phyloP scores from a whole-genome alignment of 2,113 vertebrate genomes.

The Loxodonta africana region DNA sequence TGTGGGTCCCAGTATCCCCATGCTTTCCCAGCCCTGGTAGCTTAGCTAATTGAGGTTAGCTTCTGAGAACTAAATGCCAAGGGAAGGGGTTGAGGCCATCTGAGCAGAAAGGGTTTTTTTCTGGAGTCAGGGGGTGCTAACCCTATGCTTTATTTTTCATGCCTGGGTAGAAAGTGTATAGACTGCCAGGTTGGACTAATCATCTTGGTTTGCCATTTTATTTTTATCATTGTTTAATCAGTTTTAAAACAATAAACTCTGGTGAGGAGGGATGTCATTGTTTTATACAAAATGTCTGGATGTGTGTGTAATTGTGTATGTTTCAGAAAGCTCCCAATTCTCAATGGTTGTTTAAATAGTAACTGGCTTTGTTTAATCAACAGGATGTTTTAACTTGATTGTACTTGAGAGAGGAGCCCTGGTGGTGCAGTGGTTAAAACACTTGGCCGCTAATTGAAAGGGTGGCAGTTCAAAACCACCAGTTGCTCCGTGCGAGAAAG shows the following conservation, averaged over 20 bases:
- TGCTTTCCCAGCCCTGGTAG: neutral
- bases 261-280: neutral
- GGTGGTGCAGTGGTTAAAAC: too few species aligned
- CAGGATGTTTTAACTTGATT: constrained; percentile 61
- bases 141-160: constrained; percentile 48
- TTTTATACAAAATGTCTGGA: constrained; percentile 36
- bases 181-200: constrained; percentile 35
- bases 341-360: constrained; percentile 46
- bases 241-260: constrained; percentile 47
- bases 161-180: neutral
- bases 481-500: too few species aligned
- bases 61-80: constrained; percentile 1
- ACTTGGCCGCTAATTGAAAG: too few species aligned
- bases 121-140: neutral
- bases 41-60: constrained; percentile 53
- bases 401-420: neutral
- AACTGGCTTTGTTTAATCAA: constrained; percentile 62
- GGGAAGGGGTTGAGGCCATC: neutral
- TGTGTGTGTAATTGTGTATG: neutral
- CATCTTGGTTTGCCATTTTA: constrained; percentile 58
- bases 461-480: too few species aligned
- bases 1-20: neutral
- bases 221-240: constrained; percentile 39
- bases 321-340: constrained; percentile 68
- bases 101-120: constrained; percentile 14